phyloP scores from a whole-genome alignment of 2,888 invertebrate species.

The Morpho deidamia region DNA sequence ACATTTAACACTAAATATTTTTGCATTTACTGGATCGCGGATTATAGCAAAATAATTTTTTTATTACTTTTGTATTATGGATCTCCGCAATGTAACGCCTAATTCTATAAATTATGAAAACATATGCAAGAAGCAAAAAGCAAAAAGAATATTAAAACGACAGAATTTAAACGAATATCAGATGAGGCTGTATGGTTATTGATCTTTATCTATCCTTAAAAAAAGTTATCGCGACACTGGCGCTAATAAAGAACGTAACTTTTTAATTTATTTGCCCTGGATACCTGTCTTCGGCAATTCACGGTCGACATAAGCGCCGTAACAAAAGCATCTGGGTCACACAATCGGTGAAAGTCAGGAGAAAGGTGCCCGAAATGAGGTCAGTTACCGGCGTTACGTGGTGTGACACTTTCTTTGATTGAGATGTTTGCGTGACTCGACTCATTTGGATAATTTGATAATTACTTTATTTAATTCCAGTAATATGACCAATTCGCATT shows the following conservation, averaged over 20 bases:
- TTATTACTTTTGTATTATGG: too few species aligned
- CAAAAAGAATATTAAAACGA: too few species aligned
- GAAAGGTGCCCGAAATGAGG: conserved; percentile 63
- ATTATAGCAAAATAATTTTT: too few species aligned
- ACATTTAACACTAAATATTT: too few species aligned
- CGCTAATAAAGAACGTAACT: conserved; percentile 4
- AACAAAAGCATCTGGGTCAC: conserved; percentile 50
- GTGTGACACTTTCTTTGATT: conserved; percentile 63
- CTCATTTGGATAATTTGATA: conserved; percentile 4
- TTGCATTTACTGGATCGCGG: too few species aligned
- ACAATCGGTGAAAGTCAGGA: conserved; percentile 62
- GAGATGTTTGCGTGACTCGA: conserved; percentile 11
- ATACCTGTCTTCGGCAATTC: conserved; percentile 24
- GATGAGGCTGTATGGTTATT: not conserved
- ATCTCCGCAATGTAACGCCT: too few species aligned
- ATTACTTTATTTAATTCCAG: too few species aligned
- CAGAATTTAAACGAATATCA: not conserved
- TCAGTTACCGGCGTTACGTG: conserved; percentile 69
- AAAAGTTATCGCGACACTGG: not conserved
- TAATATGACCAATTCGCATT: too few species aligned
- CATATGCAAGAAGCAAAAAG: too few species aligned
- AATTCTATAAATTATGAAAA: too few species aligned
- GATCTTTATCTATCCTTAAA: not conserved
- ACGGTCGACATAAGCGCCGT: conserved; percentile 33
- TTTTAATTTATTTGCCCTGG: conserved; percentile 21